Conservation (phyloP, 2,797 vertebrate species). For the Mionectes olivaceus region DNA sequence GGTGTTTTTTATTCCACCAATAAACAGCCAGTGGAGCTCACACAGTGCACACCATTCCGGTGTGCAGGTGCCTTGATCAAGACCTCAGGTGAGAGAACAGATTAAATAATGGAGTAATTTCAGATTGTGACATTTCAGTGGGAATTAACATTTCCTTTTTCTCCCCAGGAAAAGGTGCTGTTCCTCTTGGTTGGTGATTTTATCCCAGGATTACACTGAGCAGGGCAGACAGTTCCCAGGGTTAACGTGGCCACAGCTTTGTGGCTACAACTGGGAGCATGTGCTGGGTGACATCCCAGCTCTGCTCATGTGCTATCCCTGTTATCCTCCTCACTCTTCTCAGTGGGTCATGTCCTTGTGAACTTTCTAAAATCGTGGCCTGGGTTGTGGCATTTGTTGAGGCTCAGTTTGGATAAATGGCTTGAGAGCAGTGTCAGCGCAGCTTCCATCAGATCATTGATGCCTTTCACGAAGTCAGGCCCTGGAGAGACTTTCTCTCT, state of each 20-base stretch:
- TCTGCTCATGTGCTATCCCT: background rate
- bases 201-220: background rate
- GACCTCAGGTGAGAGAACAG: background rate
- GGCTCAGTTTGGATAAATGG: background rate
- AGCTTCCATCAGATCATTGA: background rate
- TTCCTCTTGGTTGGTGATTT: background rate
- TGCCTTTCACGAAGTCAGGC: background rate
- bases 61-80: background rate
- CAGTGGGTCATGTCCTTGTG: fast-evolving
- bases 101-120: background rate
- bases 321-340: background rate
- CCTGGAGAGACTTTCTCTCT: background rate
- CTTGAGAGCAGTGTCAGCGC: background rate
- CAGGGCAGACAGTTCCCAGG: background rate
- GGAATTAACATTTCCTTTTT: background rate
- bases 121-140: background rate
- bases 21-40: background rate
- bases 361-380: background rate
- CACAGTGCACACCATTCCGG: background rate
- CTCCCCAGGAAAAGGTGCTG: background rate
- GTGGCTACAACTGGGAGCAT: background rate
- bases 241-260: background rate
- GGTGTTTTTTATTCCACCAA: background rate
- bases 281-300: background rate
- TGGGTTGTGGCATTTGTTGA: background rate